Evolutionary conservation across 2,113 vertebrate genomes (phyloP).

Genomic region (Seriola dumerili): DNA sequence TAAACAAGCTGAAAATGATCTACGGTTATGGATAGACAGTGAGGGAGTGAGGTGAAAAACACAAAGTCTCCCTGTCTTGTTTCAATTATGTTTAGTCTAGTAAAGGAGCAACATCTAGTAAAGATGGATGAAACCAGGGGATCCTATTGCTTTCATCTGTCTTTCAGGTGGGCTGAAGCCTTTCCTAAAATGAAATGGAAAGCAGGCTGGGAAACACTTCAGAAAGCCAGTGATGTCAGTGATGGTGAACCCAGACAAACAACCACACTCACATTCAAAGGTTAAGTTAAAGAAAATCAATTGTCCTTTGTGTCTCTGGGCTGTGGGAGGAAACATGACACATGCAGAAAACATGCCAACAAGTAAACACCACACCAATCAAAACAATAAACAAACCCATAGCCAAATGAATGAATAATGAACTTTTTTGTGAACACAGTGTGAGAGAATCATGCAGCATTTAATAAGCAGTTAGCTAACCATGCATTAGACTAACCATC

Average conservation of each 20-base stretch:
- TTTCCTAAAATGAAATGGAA: not conserved
- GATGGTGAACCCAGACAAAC: not conserved
- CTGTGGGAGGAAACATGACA: not conserved
- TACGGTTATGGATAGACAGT: not conserved
- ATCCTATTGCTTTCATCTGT: not conserved
- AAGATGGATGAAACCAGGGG: not conserved
- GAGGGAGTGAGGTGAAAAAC: no score
- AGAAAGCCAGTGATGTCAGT: not conserved
- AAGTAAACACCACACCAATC: not conserved
- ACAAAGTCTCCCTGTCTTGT: not conserved
- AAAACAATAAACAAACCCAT: not conserved
- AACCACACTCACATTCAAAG: not conserved
- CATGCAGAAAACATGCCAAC: not conserved
- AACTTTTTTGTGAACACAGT: no score
- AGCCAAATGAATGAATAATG: not conserved
- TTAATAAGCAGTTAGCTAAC: not conserved
- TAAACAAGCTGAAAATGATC: not conserved
- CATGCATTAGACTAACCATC: not conserved
- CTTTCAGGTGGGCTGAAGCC: not conserved
- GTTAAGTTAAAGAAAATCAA: not conserved
- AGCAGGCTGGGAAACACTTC: not conserved
- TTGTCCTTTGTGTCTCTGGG: not conserved
- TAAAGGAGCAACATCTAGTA: not conserved
- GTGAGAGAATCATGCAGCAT: no score
- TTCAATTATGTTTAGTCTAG: not conserved